Base-by-base conservation (phyloP, 2,113 vertebrate species). In the Pontoporia blainvillei region DNA sequence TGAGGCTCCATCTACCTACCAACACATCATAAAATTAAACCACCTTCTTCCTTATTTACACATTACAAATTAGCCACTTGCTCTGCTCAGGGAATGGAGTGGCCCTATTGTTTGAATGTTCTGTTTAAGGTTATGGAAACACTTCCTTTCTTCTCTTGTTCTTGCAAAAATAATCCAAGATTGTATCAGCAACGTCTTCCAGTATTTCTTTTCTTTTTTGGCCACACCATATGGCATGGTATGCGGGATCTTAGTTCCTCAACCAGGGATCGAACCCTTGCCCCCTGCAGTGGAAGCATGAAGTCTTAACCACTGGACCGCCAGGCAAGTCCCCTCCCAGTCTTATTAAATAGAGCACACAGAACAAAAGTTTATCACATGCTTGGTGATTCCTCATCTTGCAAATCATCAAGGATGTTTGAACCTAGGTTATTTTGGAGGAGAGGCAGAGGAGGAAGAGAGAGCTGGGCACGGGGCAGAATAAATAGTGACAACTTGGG, bases 81-180 rank as follows among this genome's bases (percentile, higher is more conserved):
- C 36, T 25, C 2, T 13, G 0, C 34, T 36, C 5, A 0, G 39
- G 17, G 34, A 49, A 17, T 6, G 18, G 3, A 17, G 8, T 31
- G 64, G 5, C 44, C 2, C 8, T 1, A 57, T 57, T 57, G 3
- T 39, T 57, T 13, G 20, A 36, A 64, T 15, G 10, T 29, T 71
- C 61, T 4, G 0, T 17, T 66, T 75, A 64, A 57, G 8, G 3
- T 27, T 17, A 14, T 3, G 6, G 11, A 10, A 29, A 57, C 21
- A 76, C 20, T 76, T 76, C 9, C n/a, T 76, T 31, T 64, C 36
- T 76, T 1, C 13, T 57, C 8, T 46, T 10, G 3, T 18, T 36
- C 23, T 20, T 84, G 44, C 25, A 57, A 46, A 34, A 46, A 34
- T 20, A 11, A 34, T 8, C 59, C 13, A 2, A 17, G 7, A 8